Conservation (phyloP, 2,888 invertebrate genomes). For the Lypha dubia region DNA sequence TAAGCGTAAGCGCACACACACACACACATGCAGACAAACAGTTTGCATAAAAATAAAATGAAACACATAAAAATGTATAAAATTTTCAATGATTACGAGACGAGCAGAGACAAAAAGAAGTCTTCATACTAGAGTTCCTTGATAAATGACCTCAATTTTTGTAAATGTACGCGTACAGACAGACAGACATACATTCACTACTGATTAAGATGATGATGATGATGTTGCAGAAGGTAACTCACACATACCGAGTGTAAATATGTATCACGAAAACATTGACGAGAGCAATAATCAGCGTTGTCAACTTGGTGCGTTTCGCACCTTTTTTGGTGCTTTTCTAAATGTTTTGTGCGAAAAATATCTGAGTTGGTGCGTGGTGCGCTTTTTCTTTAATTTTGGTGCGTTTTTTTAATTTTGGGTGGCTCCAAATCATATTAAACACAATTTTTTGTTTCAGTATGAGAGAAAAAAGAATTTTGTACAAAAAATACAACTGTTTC, state of each 20-base stretch:
- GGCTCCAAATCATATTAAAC: too few relatives aligned
- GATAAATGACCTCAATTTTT: conserved; percentile 70
- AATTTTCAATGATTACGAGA: background rate
- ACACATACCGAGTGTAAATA: background rate
- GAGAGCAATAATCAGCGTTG: too few relatives aligned
- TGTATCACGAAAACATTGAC: background rate
- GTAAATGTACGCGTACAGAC: conserved; percentile 9
- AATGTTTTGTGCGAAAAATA: too few relatives aligned
- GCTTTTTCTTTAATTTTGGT: too few relatives aligned
- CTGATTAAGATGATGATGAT: conserved; percentile 21
- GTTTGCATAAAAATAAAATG: conserved; percentile 17
- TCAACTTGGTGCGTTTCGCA: too few relatives aligned
- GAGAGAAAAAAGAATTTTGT: too few relatives aligned
- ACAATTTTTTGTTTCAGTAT: too few relatives aligned
- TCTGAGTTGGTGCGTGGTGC: too few relatives aligned
- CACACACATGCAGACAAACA: too few relatives aligned
- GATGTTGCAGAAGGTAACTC: conserved; percentile 4
- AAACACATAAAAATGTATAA: conserved; percentile 7
- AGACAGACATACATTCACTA: background rate
- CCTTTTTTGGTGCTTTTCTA: too few relatives aligned
- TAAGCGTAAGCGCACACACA: conserved; percentile 31
- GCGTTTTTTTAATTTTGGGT: too few relatives aligned
- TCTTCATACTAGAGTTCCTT: conserved; percentile 60
- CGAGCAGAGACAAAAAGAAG: conserved; percentile 21
- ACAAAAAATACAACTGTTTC: too few relatives aligned